Base-by-base conservation (phyloP, 2,888 invertebrate genomes). In the Sympetrum striolatum region DNA sequence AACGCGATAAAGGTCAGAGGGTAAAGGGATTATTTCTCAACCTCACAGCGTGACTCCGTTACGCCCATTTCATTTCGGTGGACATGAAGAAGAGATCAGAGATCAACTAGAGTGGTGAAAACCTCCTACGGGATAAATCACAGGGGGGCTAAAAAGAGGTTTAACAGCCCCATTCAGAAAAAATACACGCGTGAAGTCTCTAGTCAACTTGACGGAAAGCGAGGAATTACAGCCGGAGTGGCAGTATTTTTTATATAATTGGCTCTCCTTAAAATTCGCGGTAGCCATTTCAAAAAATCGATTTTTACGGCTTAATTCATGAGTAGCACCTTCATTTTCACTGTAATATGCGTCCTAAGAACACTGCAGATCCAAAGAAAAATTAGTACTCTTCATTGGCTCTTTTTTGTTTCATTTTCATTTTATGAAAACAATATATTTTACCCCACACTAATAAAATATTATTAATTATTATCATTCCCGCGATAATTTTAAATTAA, bases 81-180 rank as follows among this genome's bases (percentile, higher is more conserved):
- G 82, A 44, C 48, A 37, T 25, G 44, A 81, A 48, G 48, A 14
- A 14, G 35, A 82, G 18, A 58, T 58, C 58, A 58, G 58, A 58
- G 53, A 82, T 58, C 44, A 44, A 6, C 82, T 53, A 18, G 53
- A 35, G 82, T 58, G 82, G 53, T 82, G 82, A 82, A 82, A 82
- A 58, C 82, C 58, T 82, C 58, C 31, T 82, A 82, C 35, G 53
- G 82, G n/a, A 82, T 82, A 82, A 82, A 82, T 82, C 82, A 82
- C 82, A 35, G 82, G 58, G 82, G 44, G 44, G 44, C 5, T 25
- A 35, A 58, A 82, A 82, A 82, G 60, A 31, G 82, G 82, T 82
- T 53, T 58, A 58, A 82, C 35, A 53, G 53, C 58, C 53, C 82
- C 58, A 82, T 58, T 82, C 53, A 31, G 35, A 58, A 82, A 82